phyloP scores from a whole-genome alignment of 2,113 vertebrate species.

The Kryptolebias marmoratus region DNA sequence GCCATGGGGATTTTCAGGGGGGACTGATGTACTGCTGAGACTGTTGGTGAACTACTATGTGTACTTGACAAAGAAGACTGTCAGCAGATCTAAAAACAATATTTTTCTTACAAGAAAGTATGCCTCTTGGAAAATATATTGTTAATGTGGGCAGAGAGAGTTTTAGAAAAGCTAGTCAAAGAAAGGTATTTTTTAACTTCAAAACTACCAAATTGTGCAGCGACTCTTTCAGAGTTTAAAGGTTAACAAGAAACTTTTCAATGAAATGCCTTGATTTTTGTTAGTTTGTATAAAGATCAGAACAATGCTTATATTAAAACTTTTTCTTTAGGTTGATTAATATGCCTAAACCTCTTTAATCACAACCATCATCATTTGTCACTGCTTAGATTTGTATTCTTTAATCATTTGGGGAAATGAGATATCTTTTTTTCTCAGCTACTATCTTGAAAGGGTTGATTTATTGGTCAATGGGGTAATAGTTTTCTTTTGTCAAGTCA shows the following conservation, averaged over 20 bases:
- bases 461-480: slow-evolving; percentile 41
- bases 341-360: slow-evolving; percentile 14
- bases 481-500: slow-evolving; percentile 49
- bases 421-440: slow-evolving; percentile 19
- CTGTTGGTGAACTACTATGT: slow-evolving; percentile 41
- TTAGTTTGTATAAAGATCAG: slow-evolving; percentile 5
- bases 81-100: too few species aligned
- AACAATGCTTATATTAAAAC: slow-evolving; percentile 4
- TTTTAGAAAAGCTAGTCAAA: too few species aligned
- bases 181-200: background rate
- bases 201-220: slow-evolving; percentile 32
- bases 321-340: background rate
- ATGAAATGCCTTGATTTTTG: background rate
- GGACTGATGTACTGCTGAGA: slow-evolving; percentile 30
- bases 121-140: too few species aligned
- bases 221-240: background rate
- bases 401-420: slow-evolving; percentile 14
- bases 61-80: slow-evolving; percentile 46
- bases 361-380: slow-evolving; percentile 16
- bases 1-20: slow-evolving; percentile 55
- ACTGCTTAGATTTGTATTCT: slow-evolving; percentile 14
- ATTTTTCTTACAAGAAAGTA: slow-evolving; percentile 15
- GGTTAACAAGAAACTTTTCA: background rate
- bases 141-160: too few species aligned
- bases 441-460: slow-evolving; percentile 48